phyloP scores from a whole-genome alignment of 2,888 invertebrate genomes.

The Eledona agricola region DNA sequence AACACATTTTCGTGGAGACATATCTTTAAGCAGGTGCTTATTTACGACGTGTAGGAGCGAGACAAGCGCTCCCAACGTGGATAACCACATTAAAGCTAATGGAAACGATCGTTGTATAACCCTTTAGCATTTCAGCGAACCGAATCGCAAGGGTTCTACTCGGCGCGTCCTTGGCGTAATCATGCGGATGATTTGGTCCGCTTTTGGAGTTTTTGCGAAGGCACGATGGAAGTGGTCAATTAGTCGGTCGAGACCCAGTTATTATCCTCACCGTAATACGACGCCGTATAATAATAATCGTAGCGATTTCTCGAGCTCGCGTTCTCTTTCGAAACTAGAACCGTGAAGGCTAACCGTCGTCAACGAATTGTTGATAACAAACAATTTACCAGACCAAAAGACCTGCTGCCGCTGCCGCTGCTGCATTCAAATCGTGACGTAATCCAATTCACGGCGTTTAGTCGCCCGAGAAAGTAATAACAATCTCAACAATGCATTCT shows the following conservation, averaged over 20 bases:
- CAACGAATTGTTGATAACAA: conserved; percentile 19
- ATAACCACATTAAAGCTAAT: too few species aligned
- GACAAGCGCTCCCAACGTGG: too few species aligned
- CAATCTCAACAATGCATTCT: conserved; percentile 24
- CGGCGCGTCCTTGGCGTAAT: conserved; percentile 2
- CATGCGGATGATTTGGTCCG: not conserved
- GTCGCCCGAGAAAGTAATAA: conserved; percentile 27
- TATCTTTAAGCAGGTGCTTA: too few species aligned
- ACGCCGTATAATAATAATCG: conserved; percentile 11
- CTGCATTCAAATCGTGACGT: conserved; percentile 5
- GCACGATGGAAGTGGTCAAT: conserved; percentile 9
- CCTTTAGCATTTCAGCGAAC: too few species aligned
- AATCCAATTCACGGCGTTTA: conserved; percentile 21
- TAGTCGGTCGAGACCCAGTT: conserved; percentile 21
- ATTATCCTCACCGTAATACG: too few species aligned
- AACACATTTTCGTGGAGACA: too few species aligned
- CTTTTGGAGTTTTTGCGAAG: conserved; percentile 10
- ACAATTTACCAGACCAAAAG: conserved; percentile 1
- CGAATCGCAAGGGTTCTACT: too few species aligned
- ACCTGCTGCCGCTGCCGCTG: conserved; percentile 4
- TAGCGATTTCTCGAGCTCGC: conserved; percentile 22
- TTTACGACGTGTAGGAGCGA: too few species aligned
- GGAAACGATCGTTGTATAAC: too few species aligned
- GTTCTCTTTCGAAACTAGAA: conserved; percentile 34
- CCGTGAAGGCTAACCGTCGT: conserved; percentile 29